Conservation (phyloP, 2,888 invertebrate species). For the Fragum fragum region DNA sequence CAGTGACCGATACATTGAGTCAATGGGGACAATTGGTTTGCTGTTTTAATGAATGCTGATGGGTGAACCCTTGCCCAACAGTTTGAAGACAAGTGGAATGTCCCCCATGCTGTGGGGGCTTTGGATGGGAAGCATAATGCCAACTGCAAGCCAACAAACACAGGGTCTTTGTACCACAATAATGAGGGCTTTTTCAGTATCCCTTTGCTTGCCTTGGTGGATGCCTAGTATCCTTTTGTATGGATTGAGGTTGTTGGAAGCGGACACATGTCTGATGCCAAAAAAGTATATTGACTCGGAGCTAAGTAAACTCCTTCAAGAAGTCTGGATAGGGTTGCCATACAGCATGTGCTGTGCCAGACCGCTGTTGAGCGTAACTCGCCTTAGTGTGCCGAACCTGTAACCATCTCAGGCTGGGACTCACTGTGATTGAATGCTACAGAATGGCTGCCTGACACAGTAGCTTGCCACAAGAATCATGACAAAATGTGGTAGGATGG, state of each 20-base stretch:
- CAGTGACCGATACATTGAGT: background rate
- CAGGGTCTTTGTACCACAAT: conserved; percentile 34
- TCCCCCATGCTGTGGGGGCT: no score
- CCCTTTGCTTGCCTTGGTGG: conserved; percentile 17
- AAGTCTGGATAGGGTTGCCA: conserved; percentile 34
- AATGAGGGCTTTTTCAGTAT: conserved; percentile 37
- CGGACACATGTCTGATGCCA: conserved; percentile 21
- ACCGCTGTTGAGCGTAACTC: conserved; percentile 10
- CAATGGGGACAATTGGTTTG: no score
- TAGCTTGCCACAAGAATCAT: conserved; percentile 2
- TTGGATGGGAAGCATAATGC: conserved; percentile 11
- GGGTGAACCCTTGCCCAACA: conserved; percentile 46
- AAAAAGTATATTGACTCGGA: conserved; percentile 4
- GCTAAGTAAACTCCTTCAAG: conserved; percentile 22
- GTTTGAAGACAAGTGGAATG: conserved; percentile 32
- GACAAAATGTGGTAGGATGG: no score
- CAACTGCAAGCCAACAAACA: background rate
- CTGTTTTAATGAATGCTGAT: conserved; percentile 17
- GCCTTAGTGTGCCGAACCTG: background rate
- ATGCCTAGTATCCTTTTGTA: conserved; percentile 12
- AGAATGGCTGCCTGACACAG: conserved; percentile 15
- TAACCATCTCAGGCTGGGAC: no score
- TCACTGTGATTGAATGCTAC: background rate
- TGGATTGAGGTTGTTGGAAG: conserved; percentile 37
- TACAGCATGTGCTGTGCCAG: conserved; percentile 18